phyloP scores from a whole-genome alignment of 2,888 invertebrate genomes.

The Galerucella nymphaeae region DNA sequence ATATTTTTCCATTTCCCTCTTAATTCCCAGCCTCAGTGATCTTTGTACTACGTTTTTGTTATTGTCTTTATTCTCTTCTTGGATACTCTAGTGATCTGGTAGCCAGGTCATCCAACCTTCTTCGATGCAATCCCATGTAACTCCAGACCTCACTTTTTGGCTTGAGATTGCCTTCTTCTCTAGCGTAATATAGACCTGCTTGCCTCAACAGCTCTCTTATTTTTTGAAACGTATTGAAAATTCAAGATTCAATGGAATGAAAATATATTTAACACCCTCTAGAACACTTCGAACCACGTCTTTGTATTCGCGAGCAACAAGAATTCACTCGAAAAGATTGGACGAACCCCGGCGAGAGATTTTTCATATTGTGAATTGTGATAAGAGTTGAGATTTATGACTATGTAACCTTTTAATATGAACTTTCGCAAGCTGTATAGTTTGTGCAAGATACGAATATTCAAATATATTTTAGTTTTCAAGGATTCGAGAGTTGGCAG shows the following conservation, averaged over 20 bases:
- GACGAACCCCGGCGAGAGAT: constrained; percentile 41
- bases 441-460: not conserved
- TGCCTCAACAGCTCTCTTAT: not conserved
- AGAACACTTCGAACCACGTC: not conserved
- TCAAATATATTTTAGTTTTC: constrained; percentile 6
- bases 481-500: not conserved
- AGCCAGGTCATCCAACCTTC: too few species aligned
- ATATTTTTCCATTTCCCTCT: too few species aligned
- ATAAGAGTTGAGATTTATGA: constrained; percentile 47
- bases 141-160: too few species aligned
- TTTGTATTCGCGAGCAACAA: constrained; percentile 37
- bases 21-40: too few species aligned
- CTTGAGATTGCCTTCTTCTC: too few species aligned
- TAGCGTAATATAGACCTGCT: not conserved
- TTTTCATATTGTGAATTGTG: constrained; percentile 49
- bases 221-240: not conserved
- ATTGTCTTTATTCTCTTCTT: too few species aligned
- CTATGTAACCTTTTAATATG: constrained; percentile 44
- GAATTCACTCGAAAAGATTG: constrained; percentile 48
- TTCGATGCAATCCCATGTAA: too few species aligned
- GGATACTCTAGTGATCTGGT: too few species aligned
- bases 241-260: not conserved
- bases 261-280: not conserved
- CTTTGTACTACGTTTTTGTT: too few species aligned
- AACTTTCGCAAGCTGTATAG: constrained; percentile 40